These are phyloP conservation scores for Mastigias papua DNA, from an alignment of 30 jellyfish, hydroid and myxozoan species.

Conservation along the genomic window DNA sequence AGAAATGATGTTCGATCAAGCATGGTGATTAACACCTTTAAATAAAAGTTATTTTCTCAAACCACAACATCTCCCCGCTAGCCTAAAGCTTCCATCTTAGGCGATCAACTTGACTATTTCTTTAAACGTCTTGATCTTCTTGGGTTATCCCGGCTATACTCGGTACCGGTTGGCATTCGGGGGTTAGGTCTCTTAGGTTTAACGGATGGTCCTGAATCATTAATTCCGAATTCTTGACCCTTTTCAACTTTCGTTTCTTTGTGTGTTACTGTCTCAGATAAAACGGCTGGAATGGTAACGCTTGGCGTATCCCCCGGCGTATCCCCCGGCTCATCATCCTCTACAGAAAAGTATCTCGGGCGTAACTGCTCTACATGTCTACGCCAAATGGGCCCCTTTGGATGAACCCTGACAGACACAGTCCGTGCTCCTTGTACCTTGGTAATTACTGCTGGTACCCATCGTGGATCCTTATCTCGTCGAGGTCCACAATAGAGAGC, in stretches of 20 bases:
- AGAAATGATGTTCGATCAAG: too few species aligned
- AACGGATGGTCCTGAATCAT: background rate
- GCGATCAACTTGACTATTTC: background rate
- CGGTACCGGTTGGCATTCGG: background rate
- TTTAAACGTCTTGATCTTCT: constrained; percentile 18
- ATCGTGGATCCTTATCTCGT: constrained; percentile 36
- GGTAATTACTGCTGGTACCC: constrained; percentile 45
- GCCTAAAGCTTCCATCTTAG: background rate
- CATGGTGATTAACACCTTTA: too few species aligned
- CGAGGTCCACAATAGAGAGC: constrained; percentile 38
- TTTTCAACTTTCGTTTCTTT: background rate
- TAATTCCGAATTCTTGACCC: background rate
- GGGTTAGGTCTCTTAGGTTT: background rate
- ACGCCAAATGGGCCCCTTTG: constrained; percentile 6
- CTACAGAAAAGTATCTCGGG: background rate
- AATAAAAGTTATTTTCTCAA: too few species aligned
- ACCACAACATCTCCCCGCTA: background rate
- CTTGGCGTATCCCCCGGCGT: background rate
- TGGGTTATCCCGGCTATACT: constrained; percentile 27
- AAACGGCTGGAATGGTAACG: background rate
- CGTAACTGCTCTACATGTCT: constrained; percentile 2
- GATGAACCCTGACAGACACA: background rate
- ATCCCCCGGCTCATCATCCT: constrained; percentile 1
- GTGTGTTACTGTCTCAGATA: background rate
- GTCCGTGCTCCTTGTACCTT: constrained; percentile 7